These are phyloP conservation scores for Trichogramma evanescens DNA, from an alignment of 2,888 invertebrate species.

Conservation along the genomic window DNA sequence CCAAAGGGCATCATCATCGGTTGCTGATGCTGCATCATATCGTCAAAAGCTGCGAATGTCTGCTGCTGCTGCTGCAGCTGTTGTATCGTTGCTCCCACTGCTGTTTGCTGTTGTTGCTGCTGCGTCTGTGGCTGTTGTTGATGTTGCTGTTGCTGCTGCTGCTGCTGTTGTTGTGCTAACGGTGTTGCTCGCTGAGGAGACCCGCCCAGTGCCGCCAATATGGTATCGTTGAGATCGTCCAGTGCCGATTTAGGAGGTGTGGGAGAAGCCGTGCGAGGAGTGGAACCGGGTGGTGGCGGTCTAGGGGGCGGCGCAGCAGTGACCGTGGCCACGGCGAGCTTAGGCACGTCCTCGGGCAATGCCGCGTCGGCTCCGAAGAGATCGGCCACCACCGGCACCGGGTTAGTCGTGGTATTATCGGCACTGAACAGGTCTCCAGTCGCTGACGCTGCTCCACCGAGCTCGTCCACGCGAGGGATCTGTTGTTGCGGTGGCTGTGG, in stretches of 20 bases:
- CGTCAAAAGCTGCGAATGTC: slow-evolving; percentile 38
- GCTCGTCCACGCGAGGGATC: background rate
- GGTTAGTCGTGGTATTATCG: background rate
- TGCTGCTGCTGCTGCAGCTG: slow-evolving; percentile 31
- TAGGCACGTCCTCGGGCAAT: slow-evolving; percentile 24
- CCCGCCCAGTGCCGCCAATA: slow-evolving; percentile 62
- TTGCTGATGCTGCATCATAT: slow-evolving; percentile 28
- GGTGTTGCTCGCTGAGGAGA: slow-evolving; percentile 50
- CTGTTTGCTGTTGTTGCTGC: slow-evolving; percentile 24
- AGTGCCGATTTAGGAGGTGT: slow-evolving; percentile 56
- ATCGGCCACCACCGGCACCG: slow-evolving; percentile 34
- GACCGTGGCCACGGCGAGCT: slow-evolving; percentile 32
- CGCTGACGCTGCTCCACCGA: slow-evolving; percentile 21
- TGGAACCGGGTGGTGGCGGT: slow-evolving; percentile 45
- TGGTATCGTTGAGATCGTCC: slow-evolving; percentile 63
- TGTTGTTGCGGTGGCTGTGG: background rate
- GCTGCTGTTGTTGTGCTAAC: slow-evolving; percentile 32
- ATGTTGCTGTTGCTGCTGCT: slow-evolving; percentile 25
- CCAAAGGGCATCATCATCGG: slow-evolving; percentile 30
- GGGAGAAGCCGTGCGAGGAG: slow-evolving; percentile 43
- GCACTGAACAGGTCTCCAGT: slow-evolving; percentile 42
- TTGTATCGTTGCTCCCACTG: slow-evolving; percentile 25
- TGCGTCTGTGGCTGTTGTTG: slow-evolving; percentile 23
- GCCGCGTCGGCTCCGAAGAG: slow-evolving; percentile 43
- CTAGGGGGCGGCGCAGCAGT: slow-evolving; percentile 47